A percentile compares a stretch with the other conserved stretches of the same genome.
Conservation (phyloP, 2,888 invertebrate genomes). For the Dione juno region DNA sequence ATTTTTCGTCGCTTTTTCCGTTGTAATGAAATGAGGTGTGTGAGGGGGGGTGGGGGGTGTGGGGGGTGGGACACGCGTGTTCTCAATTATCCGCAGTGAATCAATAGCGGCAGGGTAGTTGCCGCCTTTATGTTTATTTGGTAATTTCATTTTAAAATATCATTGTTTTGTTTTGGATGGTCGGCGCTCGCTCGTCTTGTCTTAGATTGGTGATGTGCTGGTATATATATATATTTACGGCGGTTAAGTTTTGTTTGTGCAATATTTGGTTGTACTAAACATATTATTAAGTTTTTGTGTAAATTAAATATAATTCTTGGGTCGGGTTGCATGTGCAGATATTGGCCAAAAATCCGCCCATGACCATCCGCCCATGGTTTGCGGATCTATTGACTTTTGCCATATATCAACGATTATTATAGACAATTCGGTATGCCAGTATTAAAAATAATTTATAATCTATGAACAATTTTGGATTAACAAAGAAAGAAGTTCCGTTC, state of each 20-base stretch:
- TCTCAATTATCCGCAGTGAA: slow-evolving; percentile 84
- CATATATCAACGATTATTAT: no score
- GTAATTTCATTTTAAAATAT: slow-evolving; percentile 42
- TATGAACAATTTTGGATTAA: no score
- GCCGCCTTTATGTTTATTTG: slow-evolving; percentile 49
- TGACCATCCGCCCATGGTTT: no score
- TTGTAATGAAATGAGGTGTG: slow-evolving; percentile 84
- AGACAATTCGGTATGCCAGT: no score
- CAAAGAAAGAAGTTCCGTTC: no score
- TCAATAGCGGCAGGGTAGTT: slow-evolving; percentile 84
- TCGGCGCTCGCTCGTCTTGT: not conserved
- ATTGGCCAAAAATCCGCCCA: no score
- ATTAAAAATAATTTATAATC: no score
- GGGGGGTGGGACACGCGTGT: slow-evolving; percentile 74
- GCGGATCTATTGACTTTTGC: no score
- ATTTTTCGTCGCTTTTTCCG: slow-evolving; percentile 84
- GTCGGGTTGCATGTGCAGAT: no score
- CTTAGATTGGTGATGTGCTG: not conserved
- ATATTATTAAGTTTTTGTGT: not conserved
- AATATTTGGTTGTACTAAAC: not conserved
- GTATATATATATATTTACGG: no score
- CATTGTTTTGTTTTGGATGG: slow-evolving; percentile 23
- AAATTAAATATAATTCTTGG: not conserved
- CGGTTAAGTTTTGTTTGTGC: not conserved
- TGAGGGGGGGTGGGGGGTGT: slow-evolving; percentile 59